Evolutionary conservation across 2,113 vertebrate genomes (phyloP).

Genomic region (Atrichornis clamosus): DNA sequence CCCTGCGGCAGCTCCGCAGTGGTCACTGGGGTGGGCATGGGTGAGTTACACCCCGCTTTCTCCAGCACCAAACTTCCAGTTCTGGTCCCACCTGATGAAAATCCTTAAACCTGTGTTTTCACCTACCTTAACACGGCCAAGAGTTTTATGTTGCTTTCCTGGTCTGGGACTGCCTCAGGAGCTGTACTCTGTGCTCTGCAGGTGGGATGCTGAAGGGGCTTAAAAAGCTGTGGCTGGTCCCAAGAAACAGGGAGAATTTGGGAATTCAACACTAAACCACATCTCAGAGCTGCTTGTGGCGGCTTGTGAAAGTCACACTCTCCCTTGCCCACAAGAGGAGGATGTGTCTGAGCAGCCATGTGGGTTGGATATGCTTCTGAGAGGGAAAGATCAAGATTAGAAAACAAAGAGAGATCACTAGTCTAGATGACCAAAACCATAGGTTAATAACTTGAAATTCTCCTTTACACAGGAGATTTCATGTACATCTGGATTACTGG

Average conservation of each 20-base stretch:
- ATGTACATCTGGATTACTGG: not conserved
- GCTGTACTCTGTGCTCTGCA: not conserved
- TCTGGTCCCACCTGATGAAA: not conserved
- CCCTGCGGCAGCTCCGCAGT: not conserved
- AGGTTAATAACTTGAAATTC: not conserved
- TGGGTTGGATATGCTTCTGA: not conserved
- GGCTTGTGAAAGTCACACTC: not conserved
- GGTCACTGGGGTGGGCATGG: not conserved
- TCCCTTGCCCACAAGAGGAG: not conserved
- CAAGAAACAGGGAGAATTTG: not conserved
- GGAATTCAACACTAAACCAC: not conserved
- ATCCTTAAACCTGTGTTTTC: not conserved
- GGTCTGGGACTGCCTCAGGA: not conserved
- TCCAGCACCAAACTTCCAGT: not conserved
- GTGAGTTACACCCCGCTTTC: not conserved
- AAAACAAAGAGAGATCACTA: not conserved
- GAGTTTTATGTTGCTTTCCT: not conserved
- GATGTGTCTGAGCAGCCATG: fast-evolving
- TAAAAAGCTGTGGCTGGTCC: not conserved
- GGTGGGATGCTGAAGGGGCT: not conserved
- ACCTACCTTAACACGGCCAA: not conserved
- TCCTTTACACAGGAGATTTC: not conserved
- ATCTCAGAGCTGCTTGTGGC: not conserved
- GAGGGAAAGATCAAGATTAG: not conserved
- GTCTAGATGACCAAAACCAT: not conserved